These are phyloP conservation scores for Altica lythri DNA, from an alignment of 2,888 invertebrate species.

Conservation along the genomic window DNA sequence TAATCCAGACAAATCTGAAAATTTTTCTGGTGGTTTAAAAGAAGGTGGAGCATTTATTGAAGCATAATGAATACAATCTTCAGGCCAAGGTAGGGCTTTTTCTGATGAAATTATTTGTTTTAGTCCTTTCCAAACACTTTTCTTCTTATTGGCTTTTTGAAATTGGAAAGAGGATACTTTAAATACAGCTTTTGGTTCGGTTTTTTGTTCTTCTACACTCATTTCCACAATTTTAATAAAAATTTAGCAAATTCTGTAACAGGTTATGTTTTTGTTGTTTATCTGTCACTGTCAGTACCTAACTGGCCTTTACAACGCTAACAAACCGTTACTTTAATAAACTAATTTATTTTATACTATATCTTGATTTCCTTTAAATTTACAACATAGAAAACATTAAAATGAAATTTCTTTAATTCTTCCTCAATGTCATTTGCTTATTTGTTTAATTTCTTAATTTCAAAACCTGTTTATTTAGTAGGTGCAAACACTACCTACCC, in stretches of 20 bases:
- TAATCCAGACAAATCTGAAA: slow-evolving; percentile 90
- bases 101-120: slow-evolving; percentile 88
- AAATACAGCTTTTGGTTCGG: slow-evolving; percentile 51
- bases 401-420: too few species aligned
- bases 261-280: neutral
- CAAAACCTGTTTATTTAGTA: too few species aligned
- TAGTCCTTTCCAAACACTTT: slow-evolving; percentile 84
- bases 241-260: neutral
- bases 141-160: slow-evolving; percentile 67
- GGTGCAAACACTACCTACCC: too few species aligned
- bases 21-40: slow-evolving; percentile 89
- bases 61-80: slow-evolving; percentile 79
- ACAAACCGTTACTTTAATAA: too few species aligned
- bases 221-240: slow-evolving; percentile 25
- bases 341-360: too few species aligned
- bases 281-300: too few species aligned
- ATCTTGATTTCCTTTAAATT: too few species aligned
- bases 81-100: slow-evolving; percentile 76
- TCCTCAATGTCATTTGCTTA: too few species aligned
- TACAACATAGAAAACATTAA: too few species aligned
- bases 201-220: slow-evolving; percentile 43
- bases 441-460: too few species aligned
- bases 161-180: slow-evolving; percentile 58
- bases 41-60: slow-evolving; percentile 91
- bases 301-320: too few species aligned